phyloP scores from a whole-genome alignment of 2,113 vertebrate species.

The Aix galericulata region DNA sequence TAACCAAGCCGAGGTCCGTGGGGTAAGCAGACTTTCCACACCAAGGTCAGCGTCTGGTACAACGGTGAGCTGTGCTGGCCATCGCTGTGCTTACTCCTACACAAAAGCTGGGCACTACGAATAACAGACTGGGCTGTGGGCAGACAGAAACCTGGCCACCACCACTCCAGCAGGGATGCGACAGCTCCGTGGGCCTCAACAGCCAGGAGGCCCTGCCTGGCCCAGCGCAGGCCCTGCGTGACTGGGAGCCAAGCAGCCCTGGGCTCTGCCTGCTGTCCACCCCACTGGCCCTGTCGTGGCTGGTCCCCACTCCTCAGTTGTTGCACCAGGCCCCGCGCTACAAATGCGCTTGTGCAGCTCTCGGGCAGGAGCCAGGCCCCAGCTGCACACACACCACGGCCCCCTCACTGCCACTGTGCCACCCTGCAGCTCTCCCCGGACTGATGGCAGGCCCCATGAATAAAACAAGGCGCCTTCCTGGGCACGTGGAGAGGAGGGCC shows the following conservation, averaged over 20 bases:
- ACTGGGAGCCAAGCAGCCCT: neutral
- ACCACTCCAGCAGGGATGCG: constrained; percentile 22
- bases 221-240: rapidly evolving
- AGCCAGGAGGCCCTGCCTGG: too few species aligned
- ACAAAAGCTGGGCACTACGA: neutral
- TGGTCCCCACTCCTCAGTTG: neutral
- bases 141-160: constrained; percentile 29
- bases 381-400: neutral
- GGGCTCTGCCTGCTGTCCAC: too few species aligned
- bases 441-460: neutral
- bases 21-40: neutral
- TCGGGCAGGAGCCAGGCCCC: neutral
- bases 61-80: neutral
- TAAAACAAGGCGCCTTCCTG: too few species aligned
- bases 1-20: neutral
- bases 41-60: neutral
- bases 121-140: neutral
- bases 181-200: neutral
- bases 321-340: neutral
- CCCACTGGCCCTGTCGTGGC: neutral
- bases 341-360: neutral
- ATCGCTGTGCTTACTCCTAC: neutral
- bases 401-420: neutral
- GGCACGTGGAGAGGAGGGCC: too few species aligned
- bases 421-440: neutral